Evolutionary conservation across 35 echinoderm and acorn worm genomes (phyloP).

Genomic region (Chiridota heheva): DNA sequence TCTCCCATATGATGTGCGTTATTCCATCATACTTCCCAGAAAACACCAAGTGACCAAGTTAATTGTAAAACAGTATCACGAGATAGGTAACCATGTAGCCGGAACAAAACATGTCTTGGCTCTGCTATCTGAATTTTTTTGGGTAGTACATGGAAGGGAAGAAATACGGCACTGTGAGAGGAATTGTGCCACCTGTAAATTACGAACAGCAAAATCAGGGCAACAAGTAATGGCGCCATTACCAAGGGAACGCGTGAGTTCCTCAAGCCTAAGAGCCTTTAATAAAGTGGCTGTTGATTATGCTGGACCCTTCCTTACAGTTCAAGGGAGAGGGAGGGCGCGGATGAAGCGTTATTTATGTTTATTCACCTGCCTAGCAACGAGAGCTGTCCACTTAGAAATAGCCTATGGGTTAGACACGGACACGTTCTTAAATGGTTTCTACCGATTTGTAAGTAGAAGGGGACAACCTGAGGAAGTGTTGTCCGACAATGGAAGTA

Average conservation of each 20-base stretch:
- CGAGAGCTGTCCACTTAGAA: conserved; percentile 46
- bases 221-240: conserved; percentile 25
- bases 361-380: conserved; percentile 36
- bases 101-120: conserved; percentile 22
- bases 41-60: conserved; percentile 33
- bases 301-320: conserved; percentile 20
- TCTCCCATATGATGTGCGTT: conserved; percentile 36
- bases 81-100: neutral
- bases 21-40: conserved; percentile 20
- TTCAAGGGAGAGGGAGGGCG: conserved; percentile 24
- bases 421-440: conserved; percentile 21
- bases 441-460: conserved; percentile 41
- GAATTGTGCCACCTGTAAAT: conserved; percentile 38
- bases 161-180: conserved; percentile 21
- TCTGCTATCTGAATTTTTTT: neutral
- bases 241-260: neutral
- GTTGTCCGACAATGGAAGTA: conserved; percentile 45
- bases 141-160: conserved; percentile 17
- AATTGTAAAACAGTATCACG: conserved; percentile 22
- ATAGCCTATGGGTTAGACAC: conserved; percentile 17
- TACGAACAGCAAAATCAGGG: neutral
- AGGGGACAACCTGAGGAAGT: conserved; percentile 34
- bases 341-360: conserved; percentile 26
- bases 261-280: conserved; percentile 16
- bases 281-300: conserved; percentile 7